phyloP scores from a whole-genome alignment of 1,140 invertebrate species.

The Propsilocerus akamusi region DNA sequence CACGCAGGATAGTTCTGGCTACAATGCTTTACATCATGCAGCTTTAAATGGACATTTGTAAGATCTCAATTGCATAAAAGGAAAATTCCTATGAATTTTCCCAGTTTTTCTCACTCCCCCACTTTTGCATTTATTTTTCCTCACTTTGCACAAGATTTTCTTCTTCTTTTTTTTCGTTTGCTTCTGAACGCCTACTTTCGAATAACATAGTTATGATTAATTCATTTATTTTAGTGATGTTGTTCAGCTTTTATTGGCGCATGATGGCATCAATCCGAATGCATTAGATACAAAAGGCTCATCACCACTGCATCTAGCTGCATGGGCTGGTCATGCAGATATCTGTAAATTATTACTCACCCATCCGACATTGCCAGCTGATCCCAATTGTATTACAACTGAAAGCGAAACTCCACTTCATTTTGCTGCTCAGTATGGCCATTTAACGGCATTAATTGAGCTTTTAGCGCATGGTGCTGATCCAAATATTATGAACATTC shows the following conservation, averaged over 20 bases:
- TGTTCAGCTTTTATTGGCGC: slow-evolving; percentile 62
- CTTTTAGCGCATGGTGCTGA: slow-evolving; percentile 76
- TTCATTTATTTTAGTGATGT: slow-evolving; percentile 46
- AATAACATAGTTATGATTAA: no score
- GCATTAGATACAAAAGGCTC: slow-evolving; percentile 68
- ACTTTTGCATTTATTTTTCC: no score
- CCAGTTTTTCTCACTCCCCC: no score
- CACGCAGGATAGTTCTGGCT: slow-evolving; percentile 83
- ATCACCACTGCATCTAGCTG: slow-evolving; percentile 70
- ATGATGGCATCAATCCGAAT: slow-evolving; percentile 76
- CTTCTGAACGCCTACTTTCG: no score
- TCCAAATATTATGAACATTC: slow-evolving; percentile 71
- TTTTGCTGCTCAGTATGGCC: slow-evolving; percentile 87
- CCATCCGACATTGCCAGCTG: slow-evolving; percentile 53
- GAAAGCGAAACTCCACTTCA: slow-evolving; percentile 88
- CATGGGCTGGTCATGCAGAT: slow-evolving; percentile 73
- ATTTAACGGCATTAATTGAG: slow-evolving; percentile 70
- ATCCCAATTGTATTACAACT: slow-evolving; percentile 72
- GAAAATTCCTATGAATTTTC: no score
- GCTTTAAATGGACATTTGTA: slow-evolving; percentile 86
- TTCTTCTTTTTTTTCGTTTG: no score
- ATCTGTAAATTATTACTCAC: slow-evolving; percentile 61
- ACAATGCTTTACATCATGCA: slow-evolving; percentile 86
- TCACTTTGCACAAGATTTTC: no score
- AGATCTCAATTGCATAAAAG: no score